Conservation (phyloP, 2,797 vertebrate species). For the Phalloptychus januarius region DNA sequence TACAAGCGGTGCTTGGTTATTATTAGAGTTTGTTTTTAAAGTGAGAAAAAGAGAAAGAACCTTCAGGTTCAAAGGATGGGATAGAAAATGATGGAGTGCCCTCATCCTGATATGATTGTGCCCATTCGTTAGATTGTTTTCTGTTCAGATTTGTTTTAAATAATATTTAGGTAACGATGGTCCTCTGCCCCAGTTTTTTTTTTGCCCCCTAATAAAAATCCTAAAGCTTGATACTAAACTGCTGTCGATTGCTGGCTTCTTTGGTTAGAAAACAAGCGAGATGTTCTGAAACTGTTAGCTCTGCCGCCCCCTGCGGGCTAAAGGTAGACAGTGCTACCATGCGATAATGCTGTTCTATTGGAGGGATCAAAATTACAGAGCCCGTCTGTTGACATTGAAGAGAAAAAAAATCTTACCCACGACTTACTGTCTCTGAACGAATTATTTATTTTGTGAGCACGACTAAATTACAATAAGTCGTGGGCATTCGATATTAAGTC, state of each 20-base stretch:
- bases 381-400: too few relatives aligned
- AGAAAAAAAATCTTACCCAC: too few relatives aligned
- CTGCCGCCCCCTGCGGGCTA: slow-evolving; percentile 16
- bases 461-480: too few relatives aligned
- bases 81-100: slow-evolving; percentile 24
- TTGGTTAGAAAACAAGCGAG: not conserved
- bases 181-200: not conserved
- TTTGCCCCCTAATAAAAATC: not conserved
- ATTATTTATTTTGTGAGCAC: too few relatives aligned
- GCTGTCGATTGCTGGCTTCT: not conserved
- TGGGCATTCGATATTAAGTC: too few relatives aligned
- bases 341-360: not conserved
- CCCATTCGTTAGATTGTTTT: not conserved
- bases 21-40: not conserved
- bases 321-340: not conserved
- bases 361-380: too few relatives aligned
- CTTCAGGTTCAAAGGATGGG: not conserved
- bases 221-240: slow-evolving; percentile 7
- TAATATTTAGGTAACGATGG: not conserved
- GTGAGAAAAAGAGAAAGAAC: not conserved
- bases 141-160: not conserved
- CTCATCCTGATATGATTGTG: not conserved
- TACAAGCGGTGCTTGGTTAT: not conserved
- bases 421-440: too few relatives aligned
- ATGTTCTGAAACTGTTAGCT: not conserved